These are phyloP conservation scores for Sycophila sp. DNA, from an alignment of 1,140 invertebrate genomes.

Conservation along the genomic window DNA sequence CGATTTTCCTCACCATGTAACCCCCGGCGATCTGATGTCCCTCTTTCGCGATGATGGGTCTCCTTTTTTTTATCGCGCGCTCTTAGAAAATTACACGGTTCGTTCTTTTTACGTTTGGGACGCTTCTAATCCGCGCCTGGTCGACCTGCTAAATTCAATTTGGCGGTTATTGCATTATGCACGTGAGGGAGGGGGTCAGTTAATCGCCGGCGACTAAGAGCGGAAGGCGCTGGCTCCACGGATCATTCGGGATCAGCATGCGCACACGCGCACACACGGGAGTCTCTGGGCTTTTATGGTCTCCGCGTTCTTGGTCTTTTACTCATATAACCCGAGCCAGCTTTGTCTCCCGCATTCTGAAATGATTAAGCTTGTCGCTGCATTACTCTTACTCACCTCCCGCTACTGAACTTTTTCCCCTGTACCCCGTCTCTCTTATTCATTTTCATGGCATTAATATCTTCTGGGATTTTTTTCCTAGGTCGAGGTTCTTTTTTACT, in stretches of 20 bases:
- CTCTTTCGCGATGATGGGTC: conserved; percentile 18
- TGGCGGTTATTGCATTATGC: conserved; percentile 51
- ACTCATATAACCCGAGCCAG: not conserved
- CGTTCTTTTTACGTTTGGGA: too few species aligned
- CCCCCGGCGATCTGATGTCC: too few species aligned
- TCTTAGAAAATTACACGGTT: too few species aligned
- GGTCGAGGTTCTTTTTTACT: too few species aligned
- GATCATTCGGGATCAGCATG: conserved; percentile 30
- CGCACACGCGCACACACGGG: not conserved
- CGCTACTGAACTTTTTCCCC: too few species aligned
- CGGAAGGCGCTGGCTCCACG: not conserved
- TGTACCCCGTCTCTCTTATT: too few species aligned
- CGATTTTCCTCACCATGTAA: not conserved
- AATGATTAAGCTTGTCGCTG: not conserved
- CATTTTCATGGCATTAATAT: too few species aligned
- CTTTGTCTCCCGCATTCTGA: not conserved
- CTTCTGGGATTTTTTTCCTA: too few species aligned
- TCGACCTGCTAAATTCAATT: conserved; percentile 52
- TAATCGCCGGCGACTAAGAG: conserved; percentile 52
- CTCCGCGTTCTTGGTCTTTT: not conserved
- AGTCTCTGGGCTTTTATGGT: not conserved
- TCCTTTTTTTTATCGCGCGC: too few species aligned
- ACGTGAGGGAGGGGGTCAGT: conserved; percentile 37
- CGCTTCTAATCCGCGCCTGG: not conserved
- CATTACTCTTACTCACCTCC: too few species aligned